Percentiles rank a stretch among this genome's conserved stretches.
These are phyloP conservation scores for Ophraella communa DNA, from an alignment of 2,888 invertebrate genomes.

Conservation along the genomic window DNA sequence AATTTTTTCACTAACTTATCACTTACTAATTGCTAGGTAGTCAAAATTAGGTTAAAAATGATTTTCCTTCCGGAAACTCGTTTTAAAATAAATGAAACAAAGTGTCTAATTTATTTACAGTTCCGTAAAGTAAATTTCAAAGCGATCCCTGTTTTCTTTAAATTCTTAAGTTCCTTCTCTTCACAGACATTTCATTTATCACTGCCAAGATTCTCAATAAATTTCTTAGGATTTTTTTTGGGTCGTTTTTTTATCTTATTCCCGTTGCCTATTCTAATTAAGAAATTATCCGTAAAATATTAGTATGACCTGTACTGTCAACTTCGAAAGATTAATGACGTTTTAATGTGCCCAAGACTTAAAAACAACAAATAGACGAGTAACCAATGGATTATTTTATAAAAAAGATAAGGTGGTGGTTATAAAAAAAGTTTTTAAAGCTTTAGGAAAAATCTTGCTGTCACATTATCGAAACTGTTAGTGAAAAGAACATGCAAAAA, in stretches of 20 bases:
- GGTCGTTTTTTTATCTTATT: neutral
- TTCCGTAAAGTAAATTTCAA: neutral
- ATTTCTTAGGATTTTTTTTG: neutral
- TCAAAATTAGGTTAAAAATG: neutral
- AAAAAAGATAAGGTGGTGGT: neutral
- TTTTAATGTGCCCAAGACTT: neutral
- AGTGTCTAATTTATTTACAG: neutral
- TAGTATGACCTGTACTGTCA: neutral
- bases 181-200: neutral
- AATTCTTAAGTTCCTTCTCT: neutral
- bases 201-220: neutral
- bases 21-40: no score
- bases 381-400: neutral
- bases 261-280: conserved; percentile 3
- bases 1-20: no score
- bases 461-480: no score
- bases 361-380: neutral
- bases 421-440: no score
- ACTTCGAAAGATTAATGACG: neutral
- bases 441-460: no score
- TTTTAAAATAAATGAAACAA: neutral
- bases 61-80: neutral
- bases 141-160: neutral
- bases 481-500: no score
- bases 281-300: conserved; percentile 2